Evolutionary conservation across 2,113 vertebrate species (phyloP), one percentile per base, ranked within the genome.

Genomic region (Quiscalus mexicanus): DNA sequence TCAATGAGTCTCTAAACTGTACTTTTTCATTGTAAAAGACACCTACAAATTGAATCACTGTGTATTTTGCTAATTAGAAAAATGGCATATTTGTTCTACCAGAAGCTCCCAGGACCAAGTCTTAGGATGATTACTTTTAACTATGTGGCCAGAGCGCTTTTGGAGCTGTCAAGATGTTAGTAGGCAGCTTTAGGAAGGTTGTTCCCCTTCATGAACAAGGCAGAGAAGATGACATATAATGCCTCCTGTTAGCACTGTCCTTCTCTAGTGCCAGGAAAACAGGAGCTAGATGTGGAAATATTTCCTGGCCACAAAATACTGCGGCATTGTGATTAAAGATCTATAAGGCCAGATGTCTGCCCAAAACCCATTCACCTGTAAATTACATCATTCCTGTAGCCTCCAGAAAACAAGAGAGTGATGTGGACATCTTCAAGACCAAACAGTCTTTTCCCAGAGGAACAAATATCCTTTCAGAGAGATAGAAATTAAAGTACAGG

Each of bases 171-270:
- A 2, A 45, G 16, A 28, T 58, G 12, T 42, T 50, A 81, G 44
- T 1, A 39, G 42, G 15, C 12, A 77, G 13, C 15, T 45, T 90
- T 56, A 67, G 71, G 33, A 80, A 55, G 35, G 47, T 17, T 12
- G 16, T 25, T 87, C 12, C 7, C 11, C 15, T 25, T 76, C 35
- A 27, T 0, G 0, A 91, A n/a, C 0, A 3, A 80, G 20, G 41
- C 55, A 88, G 12, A 83, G 49, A 76, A 65, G 6, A 31, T 37
- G 17, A 39, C 37, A 30, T 37, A 49, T 9, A 90, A 24, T 19
- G 30, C 6, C 3, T 3, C 9, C 4, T 5, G 68, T 75, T 55
- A 41, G 31, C 27, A 45, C 19, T 7, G 6, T 85, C 27, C 37
- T 76, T 84, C 63, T 41, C 21, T 18, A 28, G 23, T 56, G 24